Evolutionary conservation across 2,888 invertebrate genomes (phyloP), one percentile per base, ranked within the genome.

Genomic region (Parascotia fuliginaria): DNA sequence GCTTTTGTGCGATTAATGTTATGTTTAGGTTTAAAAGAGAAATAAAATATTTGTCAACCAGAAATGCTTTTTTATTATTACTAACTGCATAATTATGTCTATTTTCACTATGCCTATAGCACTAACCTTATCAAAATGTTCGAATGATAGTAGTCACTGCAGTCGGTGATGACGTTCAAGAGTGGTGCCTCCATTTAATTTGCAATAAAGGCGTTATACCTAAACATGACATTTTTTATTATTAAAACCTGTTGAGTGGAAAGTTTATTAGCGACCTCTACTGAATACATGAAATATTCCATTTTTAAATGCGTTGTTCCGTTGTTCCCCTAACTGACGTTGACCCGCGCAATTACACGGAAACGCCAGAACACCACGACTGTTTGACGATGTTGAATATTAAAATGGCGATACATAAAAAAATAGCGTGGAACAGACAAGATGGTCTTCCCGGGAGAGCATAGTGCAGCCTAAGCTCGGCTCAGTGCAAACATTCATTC

Each of bases 401-500:
- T 61, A 66, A 61, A 68, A 60, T 40, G 47, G 56, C 41, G 55
- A 64, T 57, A 65, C 53, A 65, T 51, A 66, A 65, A 64, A 60
- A 66, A 66, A 63, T 43, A 42, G 42, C 44, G 27, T 49, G 56
- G 60, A 71, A 71, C 61, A 66, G 74, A 71, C 65, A 70, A 73
- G 68, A 70, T 70, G 68, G 69, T 74, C 73, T 64, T 61, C 71
- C 64, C 64, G 47, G 39, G 67, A 65, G 73, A 60, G 58, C 52
- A 65, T 65, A 68, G 68, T 60, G 62, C 55, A 69, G 68, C 63
- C 68, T 72, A 71, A 73, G 69, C 69, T 68, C 49, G 61, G 65
- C 67, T 70, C 81, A 75, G 70, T 70, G 79, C 85, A 89, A 90
- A 89, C 88, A 88, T 84, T 83, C 80, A 82, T 83, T 79, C 81